Evolutionary conservation across 2,797 vertebrate genomes (phyloP), one percentile per base, ranked within the genome.

Genomic region (Mormyrops attenuatus): DNA sequence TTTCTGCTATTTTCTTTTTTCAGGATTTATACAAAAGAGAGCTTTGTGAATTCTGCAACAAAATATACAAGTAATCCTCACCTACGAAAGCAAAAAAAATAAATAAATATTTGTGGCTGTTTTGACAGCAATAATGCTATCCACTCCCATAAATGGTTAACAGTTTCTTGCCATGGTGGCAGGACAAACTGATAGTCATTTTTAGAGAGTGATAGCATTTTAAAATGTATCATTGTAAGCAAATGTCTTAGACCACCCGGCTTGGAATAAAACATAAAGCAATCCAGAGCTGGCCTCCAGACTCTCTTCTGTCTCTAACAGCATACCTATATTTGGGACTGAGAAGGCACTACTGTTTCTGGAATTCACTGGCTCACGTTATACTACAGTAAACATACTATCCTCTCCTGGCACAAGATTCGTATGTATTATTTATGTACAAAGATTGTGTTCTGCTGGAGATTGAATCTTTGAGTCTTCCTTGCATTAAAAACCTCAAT

Each of bases 81-180:
- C 34, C 85, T 30, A 38, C 3, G 0, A 22, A 86, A 52, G 2
- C 15, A 34, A 6, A 73, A 44, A 80, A 41, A 20, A 85, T n/a
- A 3, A 9, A 22, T 1, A 15, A 80, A 63, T 17, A 41, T 77
- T n/a, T 20, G 13, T 80, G 38, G 17, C 15, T 77, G 34, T 77
- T 38, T 34, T 41, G 69, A 77, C 73, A 44, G 7, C 7, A n/a
- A 15, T 57, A 52, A 89, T 34, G 38, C 53, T 90, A 15, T n/a
- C 15, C 30, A 53, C 49, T 88, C 80, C 90, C 90, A 85, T 86
- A 90, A 86, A 90, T 90, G 90, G 90, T 90, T 89, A 85, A 88
- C 77, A 85, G 17, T 34, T 47, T 47, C 26, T 17, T 60, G 20
- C 38, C 50, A 41, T 30, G 82, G 41, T 85, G 84, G 50, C 47